These are phyloP conservation scores for Stratiomys singularior DNA, from an alignment of 2,888 invertebrate species.

Conservation along the genomic window DNA sequence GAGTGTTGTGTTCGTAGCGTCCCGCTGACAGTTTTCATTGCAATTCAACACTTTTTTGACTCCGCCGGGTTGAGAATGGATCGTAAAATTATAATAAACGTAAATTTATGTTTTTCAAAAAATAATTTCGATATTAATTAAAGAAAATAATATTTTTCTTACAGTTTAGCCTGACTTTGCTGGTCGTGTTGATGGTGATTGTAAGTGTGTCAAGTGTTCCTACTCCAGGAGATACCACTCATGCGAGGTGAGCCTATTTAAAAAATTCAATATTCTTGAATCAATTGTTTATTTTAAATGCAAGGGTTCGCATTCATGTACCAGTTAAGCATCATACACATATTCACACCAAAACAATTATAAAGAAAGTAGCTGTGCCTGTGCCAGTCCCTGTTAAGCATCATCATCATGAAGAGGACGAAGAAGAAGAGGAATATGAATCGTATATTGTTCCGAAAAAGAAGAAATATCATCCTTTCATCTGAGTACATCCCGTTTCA, in stretches of 20 bases:
- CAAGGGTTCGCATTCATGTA: conserved; percentile 64
- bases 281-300: neutral
- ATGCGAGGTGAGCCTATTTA: neutral
- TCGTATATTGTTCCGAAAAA: conserved; percentile 56
- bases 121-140: too few relatives aligned
- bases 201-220: conserved; percentile 5
- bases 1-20: neutral
- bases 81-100: too few relatives aligned
- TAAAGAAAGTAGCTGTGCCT: conserved; percentile 64
- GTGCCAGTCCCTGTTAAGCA: conserved; percentile 62
- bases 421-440: conserved; percentile 61
- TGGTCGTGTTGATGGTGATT: neutral
- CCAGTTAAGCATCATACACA: conserved; percentile 66
- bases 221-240: neutral
- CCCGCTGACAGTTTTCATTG: neutral
- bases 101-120: too few relatives aligned
- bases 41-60: neutral
- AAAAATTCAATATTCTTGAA: neutral
- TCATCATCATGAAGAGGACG: conserved; percentile 58
- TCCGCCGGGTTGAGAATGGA: too few relatives aligned
- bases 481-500: neutral
- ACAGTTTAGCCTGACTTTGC: neutral
- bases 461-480: conserved; percentile 42
- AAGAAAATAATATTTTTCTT: neutral
- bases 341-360: conserved; percentile 64